Evolutionary conservation across 2,797 vertebrate species (phyloP), one percentile per base, ranked within the genome.

Genomic region (Phoxinus dragarum): DNA sequence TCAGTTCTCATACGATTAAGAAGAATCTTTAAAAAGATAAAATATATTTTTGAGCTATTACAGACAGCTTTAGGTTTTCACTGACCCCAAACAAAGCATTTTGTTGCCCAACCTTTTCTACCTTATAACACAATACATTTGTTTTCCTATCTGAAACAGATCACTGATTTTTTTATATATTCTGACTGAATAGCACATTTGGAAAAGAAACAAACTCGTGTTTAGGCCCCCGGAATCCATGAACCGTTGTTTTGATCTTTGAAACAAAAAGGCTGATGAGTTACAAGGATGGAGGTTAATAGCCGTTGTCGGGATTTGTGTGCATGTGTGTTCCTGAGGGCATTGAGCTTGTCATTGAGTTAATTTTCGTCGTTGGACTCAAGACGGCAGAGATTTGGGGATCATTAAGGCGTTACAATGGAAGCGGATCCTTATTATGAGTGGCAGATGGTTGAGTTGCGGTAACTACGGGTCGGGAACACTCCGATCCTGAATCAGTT

Each of bases 251-350:
- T 69, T 84, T 81, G 64, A 69, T 34, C n/a, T 47, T 52, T 21
- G 42, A 64, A 19, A 81, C 47, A 81, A 77, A 72, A 59, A 75
- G 10, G 34, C 66, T 81, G 82, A 81, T 77, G 77, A 85, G 77
- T 85, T 81, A 81, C 71, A 74, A 81, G 77, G 81, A 40, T 77
- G 73, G 68, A 85, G 86, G 86, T 87, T 85, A 87, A 87, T 71
- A 61, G 19, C 72, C n/a, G 38, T 73, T 69, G 47, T 75, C n/a
- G 14, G 52, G 78, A 81, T 76, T 61, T 77, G 72, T 64, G 64
- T 61, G 49, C 14, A 21, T 80, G 40, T 16, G 34, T 84, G 76
- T 81, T 64, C 86, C 86, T 77, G 38, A 75, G 40, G 74, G 68
- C 64, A 27, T 17, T 12, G 56, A 79, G 75, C 59, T 84, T 85